phyloP scores from a whole-genome alignment of 1,140 invertebrate species.

The Drosophila saltans region DNA sequence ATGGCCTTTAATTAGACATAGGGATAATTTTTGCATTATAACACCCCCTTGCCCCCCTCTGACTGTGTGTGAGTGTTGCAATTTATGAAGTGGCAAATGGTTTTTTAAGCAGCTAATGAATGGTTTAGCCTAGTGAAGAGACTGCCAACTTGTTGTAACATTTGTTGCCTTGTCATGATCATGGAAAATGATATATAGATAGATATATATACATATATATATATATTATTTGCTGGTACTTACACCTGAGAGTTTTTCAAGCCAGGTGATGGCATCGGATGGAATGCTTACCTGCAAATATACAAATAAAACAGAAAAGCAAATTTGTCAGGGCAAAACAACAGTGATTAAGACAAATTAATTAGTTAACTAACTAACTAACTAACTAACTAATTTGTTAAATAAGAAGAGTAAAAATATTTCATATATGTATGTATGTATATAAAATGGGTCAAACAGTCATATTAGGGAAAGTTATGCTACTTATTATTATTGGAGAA shows the following conservation, averaged over 20 bases:
- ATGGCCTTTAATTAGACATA: constrained; percentile 67
- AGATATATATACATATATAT: constrained; percentile 1
- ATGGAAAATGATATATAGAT: constrained; percentile 5
- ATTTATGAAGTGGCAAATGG: constrained; percentile 63
- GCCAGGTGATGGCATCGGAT: constrained; percentile 20
- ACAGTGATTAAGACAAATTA: neutral
- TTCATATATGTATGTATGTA: too few species aligned
- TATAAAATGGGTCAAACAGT: neutral
- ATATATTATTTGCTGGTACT: constrained; percentile 27
- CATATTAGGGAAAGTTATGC: constrained; percentile 23
- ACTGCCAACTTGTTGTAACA: constrained; percentile 32
- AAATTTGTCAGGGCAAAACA: constrained; percentile 20
- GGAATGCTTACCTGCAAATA: constrained; percentile 48
- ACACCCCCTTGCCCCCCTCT: neutral
- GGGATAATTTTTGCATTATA: constrained; percentile 18
- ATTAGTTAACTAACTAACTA: neutral
- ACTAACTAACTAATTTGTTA: neutral
- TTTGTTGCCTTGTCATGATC: constrained; percentile 23
- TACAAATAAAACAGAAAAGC: constrained; percentile 21
- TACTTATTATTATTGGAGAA: too few species aligned
- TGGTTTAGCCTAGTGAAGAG: constrained; percentile 6
- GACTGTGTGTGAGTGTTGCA: constrained; percentile 29
- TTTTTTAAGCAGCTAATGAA: constrained; percentile 53
- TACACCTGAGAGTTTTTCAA: constrained; percentile 39
- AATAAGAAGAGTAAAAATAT: too few species aligned